These are phyloP conservation scores for Blennius ocellaris DNA, from an alignment of 2,113 vertebrate genomes.

Conservation along the genomic window DNA sequence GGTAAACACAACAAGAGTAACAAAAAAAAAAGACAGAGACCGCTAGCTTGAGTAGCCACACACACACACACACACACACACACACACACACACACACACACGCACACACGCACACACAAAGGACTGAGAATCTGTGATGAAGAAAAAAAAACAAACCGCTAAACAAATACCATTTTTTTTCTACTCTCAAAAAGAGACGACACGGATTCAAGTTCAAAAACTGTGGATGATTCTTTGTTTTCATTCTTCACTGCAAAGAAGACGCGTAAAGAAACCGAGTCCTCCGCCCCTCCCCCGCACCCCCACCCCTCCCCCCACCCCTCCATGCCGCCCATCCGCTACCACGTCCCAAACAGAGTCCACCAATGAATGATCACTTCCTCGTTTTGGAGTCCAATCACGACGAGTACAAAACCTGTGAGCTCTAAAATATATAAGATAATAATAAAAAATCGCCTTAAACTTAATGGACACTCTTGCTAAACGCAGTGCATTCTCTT, in stretches of 20 bases:
- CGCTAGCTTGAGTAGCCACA: slow-evolving; percentile 66
- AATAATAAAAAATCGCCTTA: slow-evolving; percentile 94
- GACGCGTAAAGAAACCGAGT: slow-evolving; percentile 27
- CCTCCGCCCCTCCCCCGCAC: neutral
- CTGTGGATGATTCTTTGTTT: slow-evolving; percentile 65
- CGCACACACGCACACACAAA: slow-evolving; percentile 30
- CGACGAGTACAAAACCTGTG: slow-evolving; percentile 86
- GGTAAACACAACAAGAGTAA: slow-evolving; percentile 62
- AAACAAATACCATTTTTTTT: slow-evolving; percentile 46
- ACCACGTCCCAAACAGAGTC: slow-evolving; percentile 51
- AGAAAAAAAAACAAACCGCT: slow-evolving; percentile 8
- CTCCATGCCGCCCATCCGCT: slow-evolving; percentile 24
- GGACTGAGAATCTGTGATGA: slow-evolving; percentile 58
- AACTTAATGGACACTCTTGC: slow-evolving; percentile 95
- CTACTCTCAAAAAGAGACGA: slow-evolving; percentile 58
- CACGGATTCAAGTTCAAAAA: slow-evolving; percentile 46
- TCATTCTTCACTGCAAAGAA: slow-evolving; percentile 65
- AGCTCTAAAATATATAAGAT: slow-evolving; percentile 87
- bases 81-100: too few species aligned
- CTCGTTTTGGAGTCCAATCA: slow-evolving; percentile 68
- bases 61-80: neutral
- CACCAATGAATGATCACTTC: slow-evolving; percentile 69
- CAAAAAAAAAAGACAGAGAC: slow-evolving; percentile 53
- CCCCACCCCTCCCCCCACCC: neutral
- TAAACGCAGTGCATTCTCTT: slow-evolving; percentile 89